Base-by-base conservation (phyloP, 1,140 invertebrate species). In the Chelonus insularis region DNA sequence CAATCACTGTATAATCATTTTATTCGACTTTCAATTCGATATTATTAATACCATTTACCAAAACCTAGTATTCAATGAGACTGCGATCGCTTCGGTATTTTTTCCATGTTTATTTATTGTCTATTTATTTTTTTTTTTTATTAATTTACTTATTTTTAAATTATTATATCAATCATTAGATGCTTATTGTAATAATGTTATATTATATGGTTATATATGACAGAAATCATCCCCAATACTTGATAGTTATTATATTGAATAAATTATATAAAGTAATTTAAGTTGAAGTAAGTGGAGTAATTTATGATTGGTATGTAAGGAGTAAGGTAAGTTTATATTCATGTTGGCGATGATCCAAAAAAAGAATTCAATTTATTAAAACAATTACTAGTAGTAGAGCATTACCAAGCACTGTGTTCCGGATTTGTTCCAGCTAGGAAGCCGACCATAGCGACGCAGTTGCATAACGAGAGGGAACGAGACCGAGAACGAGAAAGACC, bases 381-480 rank as follows among this genome's bases (percentile, higher is more conserved):
- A 50, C 29, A 60, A 60, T 47, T 56, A 25, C 52, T 56, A 64
- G 51, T 70, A 75, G 69, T 73, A 66, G 72, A 78, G 72, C 68
- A 68, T 74, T 76, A 77, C 70, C 74, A 77, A 78, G 74, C 72
- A 78, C 68, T 77, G 68, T 79, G 73, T 78, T 78, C 72, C 72
- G 69, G 68, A 72, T 82, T 82, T 83, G 80, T 83, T 82, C 68
- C 75, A 83, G 80, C 79, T 81, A 83, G 81, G 80, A 83, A 83
- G 80, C 75, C 79, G 76, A 74, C 78, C 72, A 77, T 79, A 78
- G 73, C 73, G 70, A 64, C 69, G 72, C 82, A 84, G 62, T 77
- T 82, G 65, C 83, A 85, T 64, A 74, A 74, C 65, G 83, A 84
- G 63, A 72, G 82, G 67, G 82, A 84, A 61, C 65, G 77, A 16